phyloP scores from a whole-genome alignment of 2,888 invertebrate species.

The Temnothorax unifasciatus region DNA sequence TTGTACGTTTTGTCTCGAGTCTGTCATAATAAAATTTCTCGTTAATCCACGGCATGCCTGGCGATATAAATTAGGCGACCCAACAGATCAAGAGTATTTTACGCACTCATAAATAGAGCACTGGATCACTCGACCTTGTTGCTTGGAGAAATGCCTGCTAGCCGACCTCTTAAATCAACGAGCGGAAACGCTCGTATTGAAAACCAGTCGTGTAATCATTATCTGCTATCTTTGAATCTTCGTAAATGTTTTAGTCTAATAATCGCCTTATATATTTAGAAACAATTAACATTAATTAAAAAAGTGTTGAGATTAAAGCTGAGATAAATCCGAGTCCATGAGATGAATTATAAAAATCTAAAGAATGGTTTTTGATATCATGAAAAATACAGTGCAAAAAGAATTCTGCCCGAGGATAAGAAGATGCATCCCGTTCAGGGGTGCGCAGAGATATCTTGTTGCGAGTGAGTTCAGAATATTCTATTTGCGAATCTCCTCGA shows the following conservation, averaged over 20 bases:
- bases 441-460: slow-evolving; percentile 63
- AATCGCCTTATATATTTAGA: background rate
- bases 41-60: background rate
- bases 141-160: slow-evolving; percentile 70
- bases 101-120: slow-evolving; percentile 63
- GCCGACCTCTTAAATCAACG: slow-evolving; percentile 68
- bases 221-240: slow-evolving; percentile 16
- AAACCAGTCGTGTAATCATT: slow-evolving; percentile 61
- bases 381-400: slow-evolving; percentile 24
- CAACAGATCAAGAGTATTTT: slow-evolving; percentile 55
- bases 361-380: background rate
- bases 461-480: slow-evolving; percentile 70
- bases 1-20: background rate
- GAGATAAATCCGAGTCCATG: background rate
- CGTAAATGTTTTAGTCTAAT: background rate
- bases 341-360: background rate
- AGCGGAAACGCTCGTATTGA: slow-evolving; percentile 58
- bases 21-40: slow-evolving; percentile 11
- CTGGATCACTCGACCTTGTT: slow-evolving; percentile 56
- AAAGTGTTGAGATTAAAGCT: background rate
- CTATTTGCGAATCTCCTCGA: slow-evolving; percentile 75
- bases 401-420: slow-evolving; percentile 22
- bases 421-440: slow-evolving; percentile 39
- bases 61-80: slow-evolving; percentile 50
- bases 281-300: background rate